phyloP scores from a whole-genome alignment of 2,888 invertebrate genomes.

The Homarus gammarus region DNA sequence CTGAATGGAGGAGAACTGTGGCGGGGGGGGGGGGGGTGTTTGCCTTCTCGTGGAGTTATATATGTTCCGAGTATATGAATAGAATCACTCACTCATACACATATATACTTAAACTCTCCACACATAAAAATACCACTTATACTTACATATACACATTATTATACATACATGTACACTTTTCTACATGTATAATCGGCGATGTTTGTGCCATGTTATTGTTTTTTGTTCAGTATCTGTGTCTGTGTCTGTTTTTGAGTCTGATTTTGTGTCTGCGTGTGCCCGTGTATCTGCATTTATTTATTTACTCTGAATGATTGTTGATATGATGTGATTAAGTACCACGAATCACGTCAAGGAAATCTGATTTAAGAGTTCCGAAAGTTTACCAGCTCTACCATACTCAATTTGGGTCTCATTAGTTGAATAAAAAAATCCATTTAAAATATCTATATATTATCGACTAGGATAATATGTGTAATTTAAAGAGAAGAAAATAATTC shows the following conservation, averaged over 20 bases:
- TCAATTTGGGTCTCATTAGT: no score
- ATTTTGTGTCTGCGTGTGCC: slow-evolving; percentile 9
- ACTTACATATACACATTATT: not conserved
- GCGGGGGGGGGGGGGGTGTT: no score
- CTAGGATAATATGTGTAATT: no score
- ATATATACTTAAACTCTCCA: not conserved
- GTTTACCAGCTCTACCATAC: no score
- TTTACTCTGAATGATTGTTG: not conserved
- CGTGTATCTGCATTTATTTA: slow-evolving; percentile 10
- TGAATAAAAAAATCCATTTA: no score
- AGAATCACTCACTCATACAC: not conserved
- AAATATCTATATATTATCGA: no score
- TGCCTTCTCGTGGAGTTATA: no score
- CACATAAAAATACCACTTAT: not conserved
- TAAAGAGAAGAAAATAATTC: no score
- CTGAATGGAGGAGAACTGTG: no score
- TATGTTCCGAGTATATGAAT: not conserved
- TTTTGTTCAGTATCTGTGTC: slow-evolving; percentile 16
- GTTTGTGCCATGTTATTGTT: no score
- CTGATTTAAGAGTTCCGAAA: no score
- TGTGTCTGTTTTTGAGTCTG: slow-evolving; percentile 25
- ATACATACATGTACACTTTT: not conserved
- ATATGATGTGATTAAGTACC: not conserved
- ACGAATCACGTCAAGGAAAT: no score
- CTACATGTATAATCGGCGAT: not conserved